Evolutionary conservation across 2,888 invertebrate species (phyloP).

Genomic region (Cantharis nigra): DNA sequence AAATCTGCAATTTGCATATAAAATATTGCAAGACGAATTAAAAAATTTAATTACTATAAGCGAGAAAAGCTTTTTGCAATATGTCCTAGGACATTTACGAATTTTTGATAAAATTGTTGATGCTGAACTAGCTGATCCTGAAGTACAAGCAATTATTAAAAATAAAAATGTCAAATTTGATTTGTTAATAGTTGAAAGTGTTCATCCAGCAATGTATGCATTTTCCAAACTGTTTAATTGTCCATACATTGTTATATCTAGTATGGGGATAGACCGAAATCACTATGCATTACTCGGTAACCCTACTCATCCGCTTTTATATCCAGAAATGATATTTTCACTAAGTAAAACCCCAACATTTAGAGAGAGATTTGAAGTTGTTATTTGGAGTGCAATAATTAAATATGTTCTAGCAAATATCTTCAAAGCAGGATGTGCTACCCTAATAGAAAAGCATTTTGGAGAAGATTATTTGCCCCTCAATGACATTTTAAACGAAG

Average conservation of each 20-base stretch:
- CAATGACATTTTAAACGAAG: not conserved
- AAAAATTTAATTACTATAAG: not conserved
- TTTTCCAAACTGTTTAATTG: not conserved
- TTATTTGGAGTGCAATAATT: not conserved
- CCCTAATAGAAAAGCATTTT: not conserved
- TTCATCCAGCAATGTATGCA: not conserved
- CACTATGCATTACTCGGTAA: not conserved
- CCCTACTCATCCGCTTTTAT: not conserved
- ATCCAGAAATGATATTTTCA: not conserved
- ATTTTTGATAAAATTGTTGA: not conserved
- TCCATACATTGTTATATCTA: not conserved
- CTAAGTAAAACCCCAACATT: not conserved
- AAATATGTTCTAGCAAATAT: not conserved
- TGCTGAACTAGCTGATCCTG: not conserved
- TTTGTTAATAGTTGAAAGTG: not conserved
- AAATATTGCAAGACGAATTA: not conserved
- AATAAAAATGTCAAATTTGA: not conserved
- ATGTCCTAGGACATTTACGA: not conserved
- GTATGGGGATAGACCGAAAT: not conserved
- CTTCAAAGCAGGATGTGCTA: not conserved
- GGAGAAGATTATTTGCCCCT: not conserved
- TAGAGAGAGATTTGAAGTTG: not conserved
- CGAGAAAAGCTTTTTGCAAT: not conserved
- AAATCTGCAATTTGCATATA: conserved; percentile 40
- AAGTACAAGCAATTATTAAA: not conserved